Conservation (phyloP, 2,797 vertebrate species). For the Pristis pectinata region DNA sequence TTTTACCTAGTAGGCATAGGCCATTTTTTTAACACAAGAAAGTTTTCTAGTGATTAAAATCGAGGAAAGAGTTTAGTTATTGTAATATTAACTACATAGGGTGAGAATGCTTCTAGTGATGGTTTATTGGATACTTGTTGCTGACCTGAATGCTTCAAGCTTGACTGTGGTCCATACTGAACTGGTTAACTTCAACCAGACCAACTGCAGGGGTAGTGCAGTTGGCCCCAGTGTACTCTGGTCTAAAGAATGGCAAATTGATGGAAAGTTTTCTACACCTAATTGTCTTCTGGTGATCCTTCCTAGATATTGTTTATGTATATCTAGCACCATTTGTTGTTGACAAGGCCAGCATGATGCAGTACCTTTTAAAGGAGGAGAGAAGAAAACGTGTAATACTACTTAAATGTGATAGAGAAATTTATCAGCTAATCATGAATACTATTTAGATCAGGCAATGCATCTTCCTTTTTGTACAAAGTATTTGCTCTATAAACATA, state of each 20-base stretch:
- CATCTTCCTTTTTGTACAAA: neutral
- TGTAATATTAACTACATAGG: neutral
- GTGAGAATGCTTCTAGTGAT: neutral
- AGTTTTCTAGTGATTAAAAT: neutral
- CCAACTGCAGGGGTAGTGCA: neutral
- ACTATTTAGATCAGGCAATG: neutral
- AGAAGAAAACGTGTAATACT: neutral
- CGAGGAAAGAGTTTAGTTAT: neutral
- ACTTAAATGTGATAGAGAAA: neutral
- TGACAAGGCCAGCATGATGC: neutral
- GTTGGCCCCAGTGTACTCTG: neutral
- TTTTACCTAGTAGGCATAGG: no score
- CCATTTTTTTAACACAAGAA: neutral
- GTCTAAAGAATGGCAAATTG: neutral
- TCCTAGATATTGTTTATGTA: neutral
- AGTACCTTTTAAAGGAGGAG: neutral
- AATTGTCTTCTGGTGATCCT: neutral
- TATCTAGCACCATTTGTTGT: neutral
- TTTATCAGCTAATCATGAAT: neutral
- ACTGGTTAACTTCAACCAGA: neutral
- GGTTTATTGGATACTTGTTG: neutral
- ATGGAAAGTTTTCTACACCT: neutral
- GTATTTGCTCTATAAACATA: neutral
- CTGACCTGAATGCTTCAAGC: neutral
- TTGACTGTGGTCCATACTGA: neutral